A percentile compares a stretch with the other conserved stretches of the same genome.
Evolutionary conservation across 2,113 vertebrate species (phyloP).

Genomic region (Pollachius pollachius): DNA sequence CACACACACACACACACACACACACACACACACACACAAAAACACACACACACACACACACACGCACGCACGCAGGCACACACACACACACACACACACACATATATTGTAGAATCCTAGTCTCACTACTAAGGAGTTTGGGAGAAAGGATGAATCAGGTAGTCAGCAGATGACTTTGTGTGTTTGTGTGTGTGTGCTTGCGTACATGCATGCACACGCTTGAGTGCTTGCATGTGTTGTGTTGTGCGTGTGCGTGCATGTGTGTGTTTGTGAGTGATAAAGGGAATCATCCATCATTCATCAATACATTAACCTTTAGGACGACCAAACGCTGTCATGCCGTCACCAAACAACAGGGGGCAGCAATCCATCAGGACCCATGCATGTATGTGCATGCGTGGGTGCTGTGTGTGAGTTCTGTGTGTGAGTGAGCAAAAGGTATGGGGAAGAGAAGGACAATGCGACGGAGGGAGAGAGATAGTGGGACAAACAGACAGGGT

Average conservation of each 20-base stretch:
- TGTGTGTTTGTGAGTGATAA: neutral
- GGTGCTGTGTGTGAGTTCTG: neutral
- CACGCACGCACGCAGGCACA: slow-evolving; percentile 11
- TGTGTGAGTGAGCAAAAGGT: neutral
- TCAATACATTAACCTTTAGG: too few relatives aligned
- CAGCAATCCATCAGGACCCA: neutral
- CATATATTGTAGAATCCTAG: too few relatives aligned
- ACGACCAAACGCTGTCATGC: too few relatives aligned
- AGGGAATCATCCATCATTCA: too few relatives aligned
- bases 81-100: slow-evolving; percentile 1
- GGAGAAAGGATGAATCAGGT: too few relatives aligned
- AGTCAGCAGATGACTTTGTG: neutral
- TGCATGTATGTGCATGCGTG: neutral
- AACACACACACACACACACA: slow-evolving; percentile 18
- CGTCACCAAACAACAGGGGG: neutral
- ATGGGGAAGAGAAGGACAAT: neutral
- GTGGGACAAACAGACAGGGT: neutral
- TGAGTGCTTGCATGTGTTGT: neutral
- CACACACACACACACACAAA: too few relatives aligned
- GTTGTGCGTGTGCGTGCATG: neutral
- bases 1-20: neutral
- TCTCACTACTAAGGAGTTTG: too few relatives aligned
- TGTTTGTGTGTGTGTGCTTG: neutral
- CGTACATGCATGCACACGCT: neutral
- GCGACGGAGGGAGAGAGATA: neutral